Evolutionary conservation across 2,888 invertebrate species (phyloP).

Genomic region (Lymantria dispar): DNA sequence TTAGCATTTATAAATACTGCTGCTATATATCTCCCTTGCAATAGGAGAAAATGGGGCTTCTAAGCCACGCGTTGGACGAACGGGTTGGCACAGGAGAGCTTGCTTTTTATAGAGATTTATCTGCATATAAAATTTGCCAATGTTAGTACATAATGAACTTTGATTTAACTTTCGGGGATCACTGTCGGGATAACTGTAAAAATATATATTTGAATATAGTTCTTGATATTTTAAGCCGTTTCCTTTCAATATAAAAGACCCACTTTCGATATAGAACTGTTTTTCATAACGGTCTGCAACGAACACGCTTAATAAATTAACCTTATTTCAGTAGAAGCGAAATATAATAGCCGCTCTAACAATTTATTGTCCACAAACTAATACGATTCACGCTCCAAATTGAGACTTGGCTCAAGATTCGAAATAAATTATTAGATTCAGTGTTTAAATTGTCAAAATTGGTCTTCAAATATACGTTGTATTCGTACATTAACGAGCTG

Average conservation of each 20-base stretch:
- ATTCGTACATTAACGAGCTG: constrained; percentile 49
- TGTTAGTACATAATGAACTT: no score
- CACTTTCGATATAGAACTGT: constrained; percentile 18
- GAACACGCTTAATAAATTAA: background rate
- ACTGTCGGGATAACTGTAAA: no score
- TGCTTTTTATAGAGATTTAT: no score
- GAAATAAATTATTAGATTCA: constrained; percentile 18
- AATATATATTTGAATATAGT: no score
- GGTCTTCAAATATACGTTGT: constrained; percentile 31
- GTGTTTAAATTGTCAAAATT: constrained; percentile 40
- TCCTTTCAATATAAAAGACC: constrained; percentile 1
- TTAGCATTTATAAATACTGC: no score
- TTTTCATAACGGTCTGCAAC: constrained; percentile 14
- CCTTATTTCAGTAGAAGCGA: background rate
- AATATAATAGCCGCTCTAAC: background rate
- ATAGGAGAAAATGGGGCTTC: no score
- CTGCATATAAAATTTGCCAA: no score
- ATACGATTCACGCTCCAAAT: constrained; percentile 2
- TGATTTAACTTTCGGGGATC: no score
- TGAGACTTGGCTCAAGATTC: constrained; percentile 13
- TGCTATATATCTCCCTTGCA: no score
- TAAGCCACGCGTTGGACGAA: no score
- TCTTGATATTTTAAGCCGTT: background rate
- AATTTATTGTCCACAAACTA: background rate
- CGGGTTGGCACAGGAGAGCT: no score